These are phyloP conservation scores for Zaprionus capensis DNA, from an alignment of 1,140 invertebrate species.

Conservation along the genomic window DNA sequence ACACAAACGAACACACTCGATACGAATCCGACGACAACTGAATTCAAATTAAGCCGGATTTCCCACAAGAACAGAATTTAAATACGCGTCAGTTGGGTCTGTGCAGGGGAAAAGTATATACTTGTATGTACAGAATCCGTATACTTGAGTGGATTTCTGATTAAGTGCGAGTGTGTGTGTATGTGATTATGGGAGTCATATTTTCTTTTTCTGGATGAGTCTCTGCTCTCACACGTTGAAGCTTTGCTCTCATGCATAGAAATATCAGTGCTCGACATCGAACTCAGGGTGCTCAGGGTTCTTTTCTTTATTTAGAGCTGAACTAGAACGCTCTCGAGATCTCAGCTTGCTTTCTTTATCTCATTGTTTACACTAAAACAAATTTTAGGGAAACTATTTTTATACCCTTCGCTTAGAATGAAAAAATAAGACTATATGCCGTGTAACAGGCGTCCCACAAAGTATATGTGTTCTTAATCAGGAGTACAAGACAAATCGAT, in stretches of 20 bases:
- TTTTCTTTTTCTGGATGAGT: slow-evolving; percentile 1
- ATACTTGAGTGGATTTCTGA: not conserved
- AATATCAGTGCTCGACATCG: not conserved
- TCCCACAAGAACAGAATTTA: slow-evolving; percentile 64
- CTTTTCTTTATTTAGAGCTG: not conserved
- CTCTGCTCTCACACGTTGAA: not conserved
- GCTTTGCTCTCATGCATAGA: not conserved
- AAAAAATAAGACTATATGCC: too few species aligned
- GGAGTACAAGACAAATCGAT: too few species aligned
- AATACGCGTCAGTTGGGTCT: slow-evolving; percentile 51
- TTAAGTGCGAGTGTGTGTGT: not conserved
- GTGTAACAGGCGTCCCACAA: too few species aligned
- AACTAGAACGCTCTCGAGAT: too few species aligned
- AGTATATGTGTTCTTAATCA: too few species aligned
- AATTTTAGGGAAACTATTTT: too few species aligned
- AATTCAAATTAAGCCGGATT: slow-evolving; percentile 69
- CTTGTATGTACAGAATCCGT: slow-evolving; percentile 13
- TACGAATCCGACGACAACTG: slow-evolving; percentile 50
- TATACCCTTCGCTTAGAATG: too few species aligned
- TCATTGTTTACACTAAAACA: too few species aligned
- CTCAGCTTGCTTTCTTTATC: too few species aligned
- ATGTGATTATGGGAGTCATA: not conserved
- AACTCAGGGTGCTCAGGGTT: not conserved
- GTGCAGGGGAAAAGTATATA: slow-evolving; percentile 20
- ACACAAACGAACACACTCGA: slow-evolving; percentile 35